phyloP scores from a whole-genome alignment of 2,113 vertebrate species.

The Centropristis striata region DNA sequence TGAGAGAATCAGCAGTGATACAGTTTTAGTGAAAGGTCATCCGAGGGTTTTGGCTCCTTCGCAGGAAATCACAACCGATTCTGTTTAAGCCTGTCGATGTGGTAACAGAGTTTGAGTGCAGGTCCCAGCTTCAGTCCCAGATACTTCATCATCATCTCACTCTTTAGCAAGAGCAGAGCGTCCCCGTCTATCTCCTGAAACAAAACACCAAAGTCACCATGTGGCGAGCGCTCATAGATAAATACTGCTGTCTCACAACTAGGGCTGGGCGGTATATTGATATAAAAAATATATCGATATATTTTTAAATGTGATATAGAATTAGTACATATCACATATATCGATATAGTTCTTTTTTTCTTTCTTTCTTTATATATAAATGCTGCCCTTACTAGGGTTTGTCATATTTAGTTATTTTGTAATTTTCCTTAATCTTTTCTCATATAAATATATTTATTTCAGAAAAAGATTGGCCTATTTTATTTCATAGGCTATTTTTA shows the following conservation, averaged over 20 bases:
- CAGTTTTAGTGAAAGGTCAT: conserved; percentile 25
- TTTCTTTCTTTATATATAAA: no score
- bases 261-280: no score
- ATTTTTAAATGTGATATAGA: no score
- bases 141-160: conserved; percentile 99
- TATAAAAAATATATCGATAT: no score
- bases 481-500: no score
- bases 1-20: not conserved
- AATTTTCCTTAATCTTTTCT: no score
- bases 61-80: conserved; percentile 87
- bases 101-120: conserved; percentile 95
- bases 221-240: not conserved
- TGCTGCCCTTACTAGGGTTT: no score
- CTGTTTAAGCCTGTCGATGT: conserved; percentile 97
- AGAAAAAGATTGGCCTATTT: no score
- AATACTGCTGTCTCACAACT: conserved; percentile 8
- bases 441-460: no score
- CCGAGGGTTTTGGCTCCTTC: not conserved
- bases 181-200: conserved; percentile 96
- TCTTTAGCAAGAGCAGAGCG: conserved; percentile 94
- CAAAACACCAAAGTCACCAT: conserved; percentile 1
- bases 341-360: no score
- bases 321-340: no score
- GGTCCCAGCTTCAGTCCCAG: conserved; percentile 97
- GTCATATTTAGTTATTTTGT: no score